Conservation (phyloP, 2,113 vertebrate genomes). For the Rhinoderma darwinii region DNA sequence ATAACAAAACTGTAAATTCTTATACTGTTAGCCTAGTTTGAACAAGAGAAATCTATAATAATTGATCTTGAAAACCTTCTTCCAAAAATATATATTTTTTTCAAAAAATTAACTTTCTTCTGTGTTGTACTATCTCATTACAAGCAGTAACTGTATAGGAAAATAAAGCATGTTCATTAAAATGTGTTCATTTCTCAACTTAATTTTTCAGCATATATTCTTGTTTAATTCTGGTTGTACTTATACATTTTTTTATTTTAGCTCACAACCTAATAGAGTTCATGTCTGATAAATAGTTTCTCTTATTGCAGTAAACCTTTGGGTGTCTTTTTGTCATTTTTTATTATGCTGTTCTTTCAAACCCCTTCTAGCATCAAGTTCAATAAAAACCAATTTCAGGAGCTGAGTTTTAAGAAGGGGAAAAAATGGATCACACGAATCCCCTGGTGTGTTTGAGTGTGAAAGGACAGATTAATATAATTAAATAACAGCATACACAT, state of each 20-base stretch:
- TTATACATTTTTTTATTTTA: not conserved
- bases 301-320: not conserved
- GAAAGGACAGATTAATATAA: not conserved
- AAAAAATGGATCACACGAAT: not conserved
- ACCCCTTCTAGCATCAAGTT: not conserved
- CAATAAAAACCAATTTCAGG: not conserved
- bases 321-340: not conserved
- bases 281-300: not conserved
- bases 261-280: not conserved
- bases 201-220: not conserved
- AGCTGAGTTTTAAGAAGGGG: not conserved
- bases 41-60: not conserved
- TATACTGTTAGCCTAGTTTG: not conserved
- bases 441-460: not conserved
- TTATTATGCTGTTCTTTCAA: not conserved
- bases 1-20: not conserved
- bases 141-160: not conserved
- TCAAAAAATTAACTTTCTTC: not conserved
- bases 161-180: not conserved
- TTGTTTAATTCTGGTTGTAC: not conserved
- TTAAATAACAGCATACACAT: not conserved
- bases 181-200: not conserved
- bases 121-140: not conserved
- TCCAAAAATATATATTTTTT: not conserved
- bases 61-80: not conserved